Evolutionary conservation across 2,797 vertebrate species (phyloP), one percentile per base, ranked within the genome.

Genomic region (Odontamblyopus lacepedii): DNA sequence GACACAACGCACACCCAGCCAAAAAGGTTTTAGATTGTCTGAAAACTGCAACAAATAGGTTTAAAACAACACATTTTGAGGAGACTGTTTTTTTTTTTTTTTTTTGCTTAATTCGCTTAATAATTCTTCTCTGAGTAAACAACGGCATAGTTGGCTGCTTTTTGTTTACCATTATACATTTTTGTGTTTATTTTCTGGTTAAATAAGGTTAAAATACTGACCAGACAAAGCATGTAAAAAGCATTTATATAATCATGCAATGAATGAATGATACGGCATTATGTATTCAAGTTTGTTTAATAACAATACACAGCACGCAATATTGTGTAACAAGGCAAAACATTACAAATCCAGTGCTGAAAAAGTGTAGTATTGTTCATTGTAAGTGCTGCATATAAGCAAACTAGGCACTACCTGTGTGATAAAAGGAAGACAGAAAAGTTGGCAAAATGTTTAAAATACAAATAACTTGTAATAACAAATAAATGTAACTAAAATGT

Each of bases 351-450:
- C n/a, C 38, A 64, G 63, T 16, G 38, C 23, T 44, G 35, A 23
- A 63, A 38, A 35, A 62, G 18, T 35, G 6, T 55, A 11, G n/a
- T 44, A 38, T 3, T 30, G 30, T 50, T 1, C 27, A 66, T 16
- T 65, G 66, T 73, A 81, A 83, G 78, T 84, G 80, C 78, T 72
- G 51, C 38, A 67, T 16, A 35, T 44, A 44, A 56, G 60, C 29
- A 29, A 60, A 60, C 27, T 18, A 62, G n/a, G 7, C 16, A 23
- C 11, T 63, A 41, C 62, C n/a, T 63, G 32, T 13, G 32, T 41
- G 7, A n/a, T 41, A 38, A 38, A n/a, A 19, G 16, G 5, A 38
- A 63, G 62, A 23, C 15, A 30, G 11, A 1, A 35, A 26, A 64
- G 18, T 62, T 32, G 30, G 29, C 29, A 64, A 63, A 16, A 35